Base-by-base conservation (phyloP, 2,113 vertebrate genomes). In the Ammodytes dubius region DNA sequence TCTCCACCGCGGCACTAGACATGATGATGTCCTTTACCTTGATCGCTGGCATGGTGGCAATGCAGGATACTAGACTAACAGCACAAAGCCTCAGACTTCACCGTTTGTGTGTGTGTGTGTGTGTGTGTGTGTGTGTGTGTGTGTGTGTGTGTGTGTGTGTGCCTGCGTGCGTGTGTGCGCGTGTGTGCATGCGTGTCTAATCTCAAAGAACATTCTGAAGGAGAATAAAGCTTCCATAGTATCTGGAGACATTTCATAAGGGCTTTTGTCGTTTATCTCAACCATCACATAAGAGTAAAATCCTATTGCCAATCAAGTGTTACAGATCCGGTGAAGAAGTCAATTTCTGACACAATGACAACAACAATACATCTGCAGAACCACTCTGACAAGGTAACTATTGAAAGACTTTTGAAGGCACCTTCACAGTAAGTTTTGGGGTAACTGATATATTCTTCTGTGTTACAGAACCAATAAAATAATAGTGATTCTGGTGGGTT, bases 171-270 rank as follows among this genome's bases (percentile, higher is more conserved):
- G 52, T 75, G 53, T 63, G 72, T 70, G 65, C 45, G 57, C 70
- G 64, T 64, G 63, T 63, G 65, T 60, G 64, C n/a, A 65, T 50
- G 45, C 46, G 60, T n/a, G 42, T 52, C 43, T 19, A 12, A 83
- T 68, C 60, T 70, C 46, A 80, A 60, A 80, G n/a, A 76, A 58
- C 12, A 7, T 63, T 68, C n/a, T 75, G 43, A 69, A 72, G 68
- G 58, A 73, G 73, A 87, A 86, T 83, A 85, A 84, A 83, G 70
- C 49, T 2, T 68, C 72, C 43, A 66, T 49, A 27, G 74, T 81
- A 77, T 85, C 73, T 85, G 27, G 75, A 83, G 70, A 79, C 60
- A 49, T 81, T 80, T 68, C 58, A 83, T 43, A 49, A 60, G 42
- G 52, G 27, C 70, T 68, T 43, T 80, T 74, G 68, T 71, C 43